These are phyloP conservation scores for Datnioides undecimradiatus DNA, from an alignment of 2,113 vertebrate species.

Conservation along the genomic window DNA sequence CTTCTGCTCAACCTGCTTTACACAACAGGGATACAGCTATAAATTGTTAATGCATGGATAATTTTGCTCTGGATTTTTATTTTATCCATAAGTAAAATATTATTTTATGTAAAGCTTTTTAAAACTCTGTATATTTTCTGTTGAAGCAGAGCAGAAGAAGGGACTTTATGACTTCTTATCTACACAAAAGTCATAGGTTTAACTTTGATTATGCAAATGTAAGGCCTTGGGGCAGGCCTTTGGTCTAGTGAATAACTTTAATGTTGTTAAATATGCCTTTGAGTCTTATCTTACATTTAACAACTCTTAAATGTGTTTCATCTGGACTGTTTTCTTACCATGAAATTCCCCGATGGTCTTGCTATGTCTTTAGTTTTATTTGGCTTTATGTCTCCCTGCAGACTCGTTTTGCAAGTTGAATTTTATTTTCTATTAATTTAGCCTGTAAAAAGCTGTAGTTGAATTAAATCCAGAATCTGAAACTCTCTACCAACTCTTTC, in stretches of 20 bases:
- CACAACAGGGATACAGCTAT: background rate
- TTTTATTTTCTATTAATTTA: slow-evolving; percentile 2
- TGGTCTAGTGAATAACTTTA: background rate
- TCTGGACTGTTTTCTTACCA: background rate
- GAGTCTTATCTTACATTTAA: slow-evolving; percentile 13
- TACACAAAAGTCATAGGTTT: slow-evolving; percentile 18
- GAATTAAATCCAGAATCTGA: background rate
- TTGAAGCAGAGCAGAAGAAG: slow-evolving; percentile 4
- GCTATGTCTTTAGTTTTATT: slow-evolving; percentile 5
- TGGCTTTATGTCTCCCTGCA: background rate
- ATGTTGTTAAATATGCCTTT: slow-evolving; percentile 16
- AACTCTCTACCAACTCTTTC: background rate
- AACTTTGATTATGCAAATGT: slow-evolving; percentile 28
- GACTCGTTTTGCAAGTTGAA: slow-evolving; percentile 2
- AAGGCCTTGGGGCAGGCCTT: background rate
- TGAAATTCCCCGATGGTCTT: background rate
- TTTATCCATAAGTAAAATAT: slow-evolving; percentile 4
- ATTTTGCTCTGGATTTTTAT: background rate
- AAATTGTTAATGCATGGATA: background rate
- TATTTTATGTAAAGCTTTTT: slow-evolving; percentile 34
- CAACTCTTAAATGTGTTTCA: background rate
- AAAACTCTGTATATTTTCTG: slow-evolving; percentile 12
- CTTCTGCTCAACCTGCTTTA: background rate
- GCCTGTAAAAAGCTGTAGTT: background rate
- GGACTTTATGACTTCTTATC: slow-evolving; percentile 13